These are phyloP conservation scores for Callocephalon fimbriatum DNA, from an alignment of 2,113 vertebrate species.

Conservation along the genomic window DNA sequence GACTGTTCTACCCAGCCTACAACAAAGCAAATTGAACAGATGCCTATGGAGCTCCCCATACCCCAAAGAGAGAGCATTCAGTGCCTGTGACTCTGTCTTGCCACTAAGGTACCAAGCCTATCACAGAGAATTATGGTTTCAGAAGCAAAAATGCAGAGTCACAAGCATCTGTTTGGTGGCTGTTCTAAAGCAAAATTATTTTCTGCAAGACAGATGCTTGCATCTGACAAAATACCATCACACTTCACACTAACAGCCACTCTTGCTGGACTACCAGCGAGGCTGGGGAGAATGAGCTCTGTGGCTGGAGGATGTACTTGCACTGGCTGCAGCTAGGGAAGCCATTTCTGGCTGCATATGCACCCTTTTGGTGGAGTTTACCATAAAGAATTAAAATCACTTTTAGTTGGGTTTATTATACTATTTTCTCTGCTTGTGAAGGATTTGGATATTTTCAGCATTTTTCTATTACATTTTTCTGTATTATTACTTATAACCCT, in stretches of 20 bases:
- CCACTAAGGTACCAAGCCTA: neutral
- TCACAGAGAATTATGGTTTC: neutral
- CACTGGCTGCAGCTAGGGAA: neutral
- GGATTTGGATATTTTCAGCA: neutral
- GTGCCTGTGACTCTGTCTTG: neutral
- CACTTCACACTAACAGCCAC: fast-evolving
- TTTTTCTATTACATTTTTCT: neutral
- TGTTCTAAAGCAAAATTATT: neutral
- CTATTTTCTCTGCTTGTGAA: neutral
- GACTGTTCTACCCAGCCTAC: neutral
- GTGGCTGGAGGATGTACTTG: neutral
- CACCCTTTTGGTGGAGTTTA: neutral
- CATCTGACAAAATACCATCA: neutral
- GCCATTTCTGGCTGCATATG: neutral
- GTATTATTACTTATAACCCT: neutral
- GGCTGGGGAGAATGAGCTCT: neutral
- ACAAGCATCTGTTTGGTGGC: neutral
- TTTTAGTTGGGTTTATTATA: neutral
- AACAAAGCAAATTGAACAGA: neutral
- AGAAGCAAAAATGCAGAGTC: neutral
- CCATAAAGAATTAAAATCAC: neutral
- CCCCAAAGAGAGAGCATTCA: neutral
- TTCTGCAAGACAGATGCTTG: neutral
- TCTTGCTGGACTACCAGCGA: fast-evolving
- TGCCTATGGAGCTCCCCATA: neutral